Evolutionary conservation across 2,797 vertebrate genomes (phyloP).

Genomic region (Coccyzus lansbergi): DNA sequence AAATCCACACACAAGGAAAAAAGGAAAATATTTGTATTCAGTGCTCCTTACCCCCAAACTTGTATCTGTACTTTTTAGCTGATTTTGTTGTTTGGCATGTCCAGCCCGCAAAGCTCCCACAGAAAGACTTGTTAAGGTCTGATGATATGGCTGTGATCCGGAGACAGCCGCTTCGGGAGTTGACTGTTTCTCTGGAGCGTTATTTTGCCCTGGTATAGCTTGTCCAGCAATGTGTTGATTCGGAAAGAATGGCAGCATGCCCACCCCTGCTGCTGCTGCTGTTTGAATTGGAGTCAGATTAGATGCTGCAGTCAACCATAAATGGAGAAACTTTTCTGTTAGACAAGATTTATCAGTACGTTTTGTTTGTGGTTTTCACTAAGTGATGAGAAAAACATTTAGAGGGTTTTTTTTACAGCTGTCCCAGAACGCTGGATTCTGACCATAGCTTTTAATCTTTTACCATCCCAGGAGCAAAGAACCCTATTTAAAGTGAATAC

Average conservation of each 20-base stretch:
- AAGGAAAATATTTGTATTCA: rapidly evolving
- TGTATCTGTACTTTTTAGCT: conserved; percentile 72
- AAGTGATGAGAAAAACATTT: background rate
- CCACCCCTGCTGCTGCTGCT: conserved; percentile 74
- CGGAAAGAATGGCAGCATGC: conserved; percentile 85
- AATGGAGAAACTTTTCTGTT: conserved; percentile 40
- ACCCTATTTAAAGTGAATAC: background rate
- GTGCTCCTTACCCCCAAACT: conserved; percentile 76
- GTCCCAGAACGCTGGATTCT: background rate
- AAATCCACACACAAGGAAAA: background rate
- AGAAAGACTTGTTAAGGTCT: conserved; percentile 76
- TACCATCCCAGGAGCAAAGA: background rate
- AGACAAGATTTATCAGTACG: background rate
- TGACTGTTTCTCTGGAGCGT: conserved; percentile 78
- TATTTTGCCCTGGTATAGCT: conserved; percentile 72
- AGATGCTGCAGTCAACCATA: conserved; percentile 78
- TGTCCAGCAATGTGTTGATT: conserved; percentile 74
- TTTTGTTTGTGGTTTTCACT: background rate
- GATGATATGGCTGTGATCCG: conserved; percentile 80
- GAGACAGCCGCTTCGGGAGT: conserved; percentile 67
- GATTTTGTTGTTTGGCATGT: conserved; percentile 70
- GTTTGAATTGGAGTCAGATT: conserved; percentile 74
- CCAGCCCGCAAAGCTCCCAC: conserved; percentile 70
- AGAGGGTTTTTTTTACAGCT: background rate
- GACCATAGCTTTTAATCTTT: background rate